These are phyloP conservation scores for Umimayanthus chanpuru DNA, from an alignment of 92 coral and sea anemone species.

Conservation along the genomic window DNA sequence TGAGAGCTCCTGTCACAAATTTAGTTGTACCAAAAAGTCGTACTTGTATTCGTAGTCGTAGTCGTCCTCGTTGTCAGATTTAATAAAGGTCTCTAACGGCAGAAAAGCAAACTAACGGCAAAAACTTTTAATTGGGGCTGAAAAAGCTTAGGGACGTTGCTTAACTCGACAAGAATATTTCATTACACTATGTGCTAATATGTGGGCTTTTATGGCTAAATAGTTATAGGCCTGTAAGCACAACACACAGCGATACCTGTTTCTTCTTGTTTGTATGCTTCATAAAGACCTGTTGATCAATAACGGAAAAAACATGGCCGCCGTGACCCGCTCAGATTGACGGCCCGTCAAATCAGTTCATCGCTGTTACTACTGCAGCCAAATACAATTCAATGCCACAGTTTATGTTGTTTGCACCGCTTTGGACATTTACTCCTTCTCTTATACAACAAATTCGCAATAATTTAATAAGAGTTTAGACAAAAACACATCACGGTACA, in stretches of 20 bases:
- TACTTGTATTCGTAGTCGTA: too few relatives aligned
- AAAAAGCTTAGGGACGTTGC: neutral
- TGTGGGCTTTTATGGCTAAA: neutral
- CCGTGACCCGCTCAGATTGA: neutral
- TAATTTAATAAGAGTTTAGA: neutral
- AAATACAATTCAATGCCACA: neutral
- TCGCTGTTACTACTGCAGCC: neutral
- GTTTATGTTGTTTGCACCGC: neutral
- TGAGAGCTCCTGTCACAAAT: too few relatives aligned
- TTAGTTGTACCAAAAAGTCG: too few relatives aligned
- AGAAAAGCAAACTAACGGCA: too few relatives aligned
- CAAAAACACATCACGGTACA: neutral
- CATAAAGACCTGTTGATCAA: constrained; percentile 26
- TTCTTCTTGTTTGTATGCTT: neutral
- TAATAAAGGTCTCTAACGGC: too few relatives aligned
- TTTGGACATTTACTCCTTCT: neutral
- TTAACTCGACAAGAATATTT: neutral
- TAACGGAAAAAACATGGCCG: constrained; percentile 26
- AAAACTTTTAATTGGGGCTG: neutral
- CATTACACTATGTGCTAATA: neutral
- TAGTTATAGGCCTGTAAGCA: neutral
- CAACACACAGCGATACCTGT: neutral
- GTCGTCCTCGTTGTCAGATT: too few relatives aligned
- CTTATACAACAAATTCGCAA: neutral
- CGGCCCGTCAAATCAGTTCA: neutral